phyloP scores from a whole-genome alignment of 2,888 invertebrate genomes.

The Podabrus alpinus region DNA sequence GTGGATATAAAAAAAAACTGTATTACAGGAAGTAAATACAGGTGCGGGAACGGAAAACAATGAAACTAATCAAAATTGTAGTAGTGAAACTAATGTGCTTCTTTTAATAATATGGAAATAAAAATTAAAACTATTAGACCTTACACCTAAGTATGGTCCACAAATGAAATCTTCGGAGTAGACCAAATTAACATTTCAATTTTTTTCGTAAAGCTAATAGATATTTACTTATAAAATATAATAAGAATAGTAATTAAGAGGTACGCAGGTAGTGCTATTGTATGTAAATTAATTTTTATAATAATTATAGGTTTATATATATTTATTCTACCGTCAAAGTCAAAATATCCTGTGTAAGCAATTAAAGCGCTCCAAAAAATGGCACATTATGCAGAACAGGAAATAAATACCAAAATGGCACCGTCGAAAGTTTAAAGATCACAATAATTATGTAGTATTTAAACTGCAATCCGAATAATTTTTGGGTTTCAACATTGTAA shows the following conservation, averaged over 20 bases:
- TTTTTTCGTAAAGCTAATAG: background rate
- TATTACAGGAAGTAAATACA: slow-evolving; percentile 41
- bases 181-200: background rate
- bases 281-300: background rate
- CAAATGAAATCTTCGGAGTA: background rate
- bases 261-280: background rate
- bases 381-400: no score
- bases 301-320: background rate
- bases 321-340: no score
- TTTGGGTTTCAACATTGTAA: no score
- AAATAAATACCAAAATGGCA: no score
- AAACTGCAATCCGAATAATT: no score
- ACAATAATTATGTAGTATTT: no score
- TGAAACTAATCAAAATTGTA: background rate
- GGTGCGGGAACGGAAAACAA: slow-evolving; percentile 36
- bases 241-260: background rate
- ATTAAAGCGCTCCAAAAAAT: no score
- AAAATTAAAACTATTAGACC: background rate
- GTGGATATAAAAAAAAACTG: slow-evolving; percentile 29
- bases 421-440: no score
- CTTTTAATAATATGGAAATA: background rate
- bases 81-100: background rate
- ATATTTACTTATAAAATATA: background rate
- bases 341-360: no score
- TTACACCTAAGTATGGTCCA: background rate